phyloP scores from a whole-genome alignment of 2,113 vertebrate species.

The Tonatia bakeri region DNA sequence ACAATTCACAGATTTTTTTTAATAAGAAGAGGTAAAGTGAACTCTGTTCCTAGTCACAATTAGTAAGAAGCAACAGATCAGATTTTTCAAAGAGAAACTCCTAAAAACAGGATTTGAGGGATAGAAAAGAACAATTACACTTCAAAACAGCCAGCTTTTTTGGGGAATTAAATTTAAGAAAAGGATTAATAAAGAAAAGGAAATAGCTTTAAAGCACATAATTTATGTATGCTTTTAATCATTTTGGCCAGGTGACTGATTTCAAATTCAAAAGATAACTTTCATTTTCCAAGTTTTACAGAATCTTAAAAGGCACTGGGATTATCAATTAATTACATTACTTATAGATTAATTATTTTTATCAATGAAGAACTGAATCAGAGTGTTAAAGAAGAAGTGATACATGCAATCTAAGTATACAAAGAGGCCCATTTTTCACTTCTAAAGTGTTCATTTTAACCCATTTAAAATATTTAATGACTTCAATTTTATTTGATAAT shows the following conservation, averaged over 20 bases:
- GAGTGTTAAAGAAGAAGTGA: not conserved
- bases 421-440: not conserved
- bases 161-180: not conserved
- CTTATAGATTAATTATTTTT: not conserved
- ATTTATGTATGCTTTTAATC: not conserved
- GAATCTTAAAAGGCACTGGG: not conserved
- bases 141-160: not conserved
- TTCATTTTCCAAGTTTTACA: not conserved
- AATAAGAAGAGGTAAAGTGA: not conserved
- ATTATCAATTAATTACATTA: not conserved
- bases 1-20: not conserved
- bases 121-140: not conserved
- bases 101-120: not conserved
- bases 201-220: not conserved
- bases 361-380: not conserved
- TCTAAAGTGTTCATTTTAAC: not conserved
- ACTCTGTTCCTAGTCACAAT: not conserved
- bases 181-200: not conserved
- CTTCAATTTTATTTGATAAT: not conserved
- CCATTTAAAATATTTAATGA: not conserved
- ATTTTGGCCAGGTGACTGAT: not conserved
- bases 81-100: not conserved
- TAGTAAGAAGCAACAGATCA: not conserved
- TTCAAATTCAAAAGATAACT: not conserved
- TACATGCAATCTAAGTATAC: not conserved